Evolutionary conservation across 1,140 invertebrate species (phyloP).

Genomic region (Schlechtendalia chinensis): DNA sequence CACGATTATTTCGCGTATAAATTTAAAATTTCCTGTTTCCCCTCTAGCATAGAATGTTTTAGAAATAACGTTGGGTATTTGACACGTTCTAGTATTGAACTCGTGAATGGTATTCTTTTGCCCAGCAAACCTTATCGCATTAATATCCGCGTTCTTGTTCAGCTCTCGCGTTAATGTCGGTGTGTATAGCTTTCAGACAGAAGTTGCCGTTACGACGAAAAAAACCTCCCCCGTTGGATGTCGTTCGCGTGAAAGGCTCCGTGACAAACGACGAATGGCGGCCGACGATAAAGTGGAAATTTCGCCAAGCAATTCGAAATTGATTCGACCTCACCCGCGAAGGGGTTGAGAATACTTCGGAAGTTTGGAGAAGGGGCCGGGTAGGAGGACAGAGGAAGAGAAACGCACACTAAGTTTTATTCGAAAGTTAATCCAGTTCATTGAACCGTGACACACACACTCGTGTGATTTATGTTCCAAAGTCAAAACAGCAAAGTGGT

Average conservation of each 20-base stretch:
- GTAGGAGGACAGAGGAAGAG: too few species aligned
- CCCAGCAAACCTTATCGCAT: neutral
- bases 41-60: neutral
- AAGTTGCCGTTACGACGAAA: neutral
- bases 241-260: neutral
- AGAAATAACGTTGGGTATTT: neutral
- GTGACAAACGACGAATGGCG: constrained; percentile 35
- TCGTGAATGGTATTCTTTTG: neutral
- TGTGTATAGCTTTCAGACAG: neutral
- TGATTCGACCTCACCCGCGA: neutral
- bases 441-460: constrained; percentile 31
- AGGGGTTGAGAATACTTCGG: neutral
- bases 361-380: neutral
- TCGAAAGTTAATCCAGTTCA: constrained; percentile 38
- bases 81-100: neutral
- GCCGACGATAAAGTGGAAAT: constrained; percentile 9
- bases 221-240: neutral
- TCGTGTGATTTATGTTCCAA: constrained; percentile 29
- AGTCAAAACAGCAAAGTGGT: constrained; percentile 28
- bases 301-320: constrained; percentile 35
- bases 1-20: too few species aligned
- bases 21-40: too few species aligned
- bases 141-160: neutral
- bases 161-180: neutral
- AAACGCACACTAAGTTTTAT: constrained; percentile 18